Percentiles rank a stretch among this genome's conserved stretches.
Evolutionary conservation across 2,888 invertebrate genomes (phyloP).

Genomic region (Apodemia duryi): DNA sequence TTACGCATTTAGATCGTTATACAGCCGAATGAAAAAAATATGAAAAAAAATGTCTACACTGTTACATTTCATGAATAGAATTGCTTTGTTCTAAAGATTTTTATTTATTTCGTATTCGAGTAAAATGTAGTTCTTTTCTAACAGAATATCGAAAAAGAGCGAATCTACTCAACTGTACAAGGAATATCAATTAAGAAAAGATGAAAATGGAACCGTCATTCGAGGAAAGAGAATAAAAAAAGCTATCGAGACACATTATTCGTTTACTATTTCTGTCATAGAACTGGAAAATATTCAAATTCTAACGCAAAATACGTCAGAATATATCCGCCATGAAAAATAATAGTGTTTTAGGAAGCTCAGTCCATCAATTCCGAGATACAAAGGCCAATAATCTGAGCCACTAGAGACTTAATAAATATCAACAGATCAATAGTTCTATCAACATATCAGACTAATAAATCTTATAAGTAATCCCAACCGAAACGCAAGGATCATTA

Average conservation of each 20-base stretch:
- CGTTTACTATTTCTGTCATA: neutral
- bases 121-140: neutral
- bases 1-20: no score
- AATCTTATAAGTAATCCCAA: no score
- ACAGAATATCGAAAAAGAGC: neutral
- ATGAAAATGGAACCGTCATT: neutral
- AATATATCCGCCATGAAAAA: no score
- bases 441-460: no score
- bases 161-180: neutral
- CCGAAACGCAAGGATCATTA: no score
- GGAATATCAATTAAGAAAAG: constrained; percentile 10
- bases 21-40: neutral
- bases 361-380: no score
- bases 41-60: neutral
- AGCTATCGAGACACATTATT: neutral
- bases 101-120: neutral
- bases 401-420: no score
- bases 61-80: neutral
- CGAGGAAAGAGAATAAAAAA: constrained; percentile 2
- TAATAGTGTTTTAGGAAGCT: no score
- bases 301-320: no score
- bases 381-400: no score
- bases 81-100: neutral
- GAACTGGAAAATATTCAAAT: neutral
- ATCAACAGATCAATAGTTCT: no score